Percentiles rank a stretch among this genome's conserved stretches.
Evolutionary conservation across 2,888 invertebrate genomes (phyloP).

Genomic region (Rosalia funebris): DNA sequence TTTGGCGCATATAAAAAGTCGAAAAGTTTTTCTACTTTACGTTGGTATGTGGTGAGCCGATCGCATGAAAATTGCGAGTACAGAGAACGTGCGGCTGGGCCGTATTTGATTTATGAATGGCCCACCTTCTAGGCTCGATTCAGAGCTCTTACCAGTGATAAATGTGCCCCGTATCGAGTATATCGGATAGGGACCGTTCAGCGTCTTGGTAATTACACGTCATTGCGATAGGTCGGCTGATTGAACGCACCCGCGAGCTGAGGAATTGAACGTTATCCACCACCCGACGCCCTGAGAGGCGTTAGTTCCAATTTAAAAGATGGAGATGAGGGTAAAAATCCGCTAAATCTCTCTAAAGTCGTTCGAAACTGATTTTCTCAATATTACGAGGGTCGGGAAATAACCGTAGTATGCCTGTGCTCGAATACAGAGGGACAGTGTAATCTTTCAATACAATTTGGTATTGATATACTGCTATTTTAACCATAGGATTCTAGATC

Average conservation of each 20-base stretch:
- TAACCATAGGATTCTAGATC: no score
- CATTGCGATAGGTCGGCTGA: conserved; percentile 54
- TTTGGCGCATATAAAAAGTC: conserved; percentile 3
- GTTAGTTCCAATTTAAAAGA: conserved; percentile 36
- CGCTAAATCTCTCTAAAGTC: background rate
- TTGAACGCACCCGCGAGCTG: conserved; percentile 55
- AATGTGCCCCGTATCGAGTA: conserved; percentile 51
- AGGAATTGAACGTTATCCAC: conserved; percentile 45
- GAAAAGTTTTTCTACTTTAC: background rate
- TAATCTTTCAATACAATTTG: no score
- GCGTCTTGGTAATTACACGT: conserved; percentile 55
- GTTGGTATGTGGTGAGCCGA: conserved; percentile 9
- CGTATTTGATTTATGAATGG: conserved; percentile 53
- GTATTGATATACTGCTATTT: no score
- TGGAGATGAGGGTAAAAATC: conserved; percentile 40
- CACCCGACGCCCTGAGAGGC: conserved; percentile 27
- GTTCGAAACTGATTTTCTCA: background rate
- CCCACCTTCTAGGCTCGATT: conserved; percentile 48
- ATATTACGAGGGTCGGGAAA: background rate
- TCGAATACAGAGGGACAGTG: no score
- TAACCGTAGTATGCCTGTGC: no score
- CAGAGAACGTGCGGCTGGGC: conserved; percentile 36
- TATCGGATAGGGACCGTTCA: conserved; percentile 50
- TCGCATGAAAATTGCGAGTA: conserved; percentile 13
- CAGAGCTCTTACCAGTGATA: conserved; percentile 48